Evolutionary conservation across 2,113 vertebrate genomes (phyloP).

Genomic region (Cryptomyrus ogoouensis): DNA sequence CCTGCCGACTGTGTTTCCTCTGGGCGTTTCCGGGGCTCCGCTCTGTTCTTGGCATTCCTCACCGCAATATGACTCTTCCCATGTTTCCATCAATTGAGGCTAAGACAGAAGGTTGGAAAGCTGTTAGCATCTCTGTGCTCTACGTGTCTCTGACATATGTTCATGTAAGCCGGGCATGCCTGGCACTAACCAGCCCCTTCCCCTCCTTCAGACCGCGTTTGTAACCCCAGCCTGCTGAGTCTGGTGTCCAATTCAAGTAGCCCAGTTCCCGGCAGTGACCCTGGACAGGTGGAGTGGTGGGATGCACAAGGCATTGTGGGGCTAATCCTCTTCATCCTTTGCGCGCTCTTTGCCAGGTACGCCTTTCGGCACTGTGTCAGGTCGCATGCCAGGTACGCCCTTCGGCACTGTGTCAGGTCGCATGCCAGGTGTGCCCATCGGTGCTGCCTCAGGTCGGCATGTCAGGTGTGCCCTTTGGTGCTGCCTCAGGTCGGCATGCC

Average conservation of each 20-base stretch:
- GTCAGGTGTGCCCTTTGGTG: too few relatives aligned
- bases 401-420: neutral
- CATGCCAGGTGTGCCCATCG: neutral
- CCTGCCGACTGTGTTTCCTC: neutral
- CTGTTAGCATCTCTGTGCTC: neutral
- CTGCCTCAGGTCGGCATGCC: too few relatives aligned
- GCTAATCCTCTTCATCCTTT: conserved; percentile 76
- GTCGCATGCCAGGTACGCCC: neutral
- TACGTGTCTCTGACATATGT: neutral
- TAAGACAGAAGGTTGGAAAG: neutral
- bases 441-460: too few relatives aligned
- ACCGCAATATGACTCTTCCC: neutral
- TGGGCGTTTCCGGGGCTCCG: neutral
- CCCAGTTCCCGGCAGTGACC: neutral
- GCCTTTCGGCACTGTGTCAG: neutral
- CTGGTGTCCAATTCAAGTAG: conserved; percentile 42
- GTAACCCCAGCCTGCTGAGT: conserved; percentile 80
- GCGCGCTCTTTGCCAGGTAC: conserved; percentile 86
- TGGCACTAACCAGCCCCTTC: neutral
- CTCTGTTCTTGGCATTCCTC: neutral
- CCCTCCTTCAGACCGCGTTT: conserved; percentile 56
- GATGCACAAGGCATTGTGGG: conserved; percentile 81
- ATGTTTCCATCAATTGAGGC: neutral
- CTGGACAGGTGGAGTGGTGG: conserved; percentile 71
- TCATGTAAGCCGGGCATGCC: neutral